Conservation (phyloP, 2,113 vertebrate species). For the Felis chaus region DNA sequence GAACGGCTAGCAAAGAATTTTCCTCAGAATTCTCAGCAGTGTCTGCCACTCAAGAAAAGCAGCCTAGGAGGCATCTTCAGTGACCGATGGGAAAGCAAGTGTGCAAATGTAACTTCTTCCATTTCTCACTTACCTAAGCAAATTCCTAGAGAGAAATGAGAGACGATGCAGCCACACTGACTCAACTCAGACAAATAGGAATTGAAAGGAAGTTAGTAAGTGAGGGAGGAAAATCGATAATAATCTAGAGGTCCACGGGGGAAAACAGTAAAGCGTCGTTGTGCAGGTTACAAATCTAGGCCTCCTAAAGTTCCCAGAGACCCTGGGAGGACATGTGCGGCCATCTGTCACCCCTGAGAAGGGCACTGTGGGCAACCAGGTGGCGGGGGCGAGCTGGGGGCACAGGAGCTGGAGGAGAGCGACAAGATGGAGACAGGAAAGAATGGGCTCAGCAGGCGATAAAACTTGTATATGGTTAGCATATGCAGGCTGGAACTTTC, state of each 20-base stretch:
- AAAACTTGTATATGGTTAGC: conserved; percentile 21
- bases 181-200: conserved; percentile 35
- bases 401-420: neutral
- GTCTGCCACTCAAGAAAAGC: neutral
- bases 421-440: conserved; percentile 30
- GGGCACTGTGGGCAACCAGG: neutral
- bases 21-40: neutral
- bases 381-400: conserved; percentile 35
- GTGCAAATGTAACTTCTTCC: neutral
- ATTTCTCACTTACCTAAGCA: neutral
- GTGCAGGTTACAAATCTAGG: conserved; percentile 47
- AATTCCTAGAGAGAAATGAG: neutral
- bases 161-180: neutral
- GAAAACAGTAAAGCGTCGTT: neutral
- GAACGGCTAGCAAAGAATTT: neutral
- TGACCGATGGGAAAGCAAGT: neutral
- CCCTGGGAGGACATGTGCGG: neutral
- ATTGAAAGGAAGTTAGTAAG: conserved; percentile 29
- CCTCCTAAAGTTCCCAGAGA: conserved; percentile 12
- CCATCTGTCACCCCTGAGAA: conserved; percentile 40
- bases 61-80: neutral
- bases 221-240: conserved; percentile 55
- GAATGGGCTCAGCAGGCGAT: neutral
- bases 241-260: conserved; percentile 45
- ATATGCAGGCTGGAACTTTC: neutral